A percentile compares a stretch with the other conserved stretches of the same genome.
Evolutionary conservation across 2,797 vertebrate genomes (phyloP).

Genomic region (Poeciliopsis turneri): DNA sequence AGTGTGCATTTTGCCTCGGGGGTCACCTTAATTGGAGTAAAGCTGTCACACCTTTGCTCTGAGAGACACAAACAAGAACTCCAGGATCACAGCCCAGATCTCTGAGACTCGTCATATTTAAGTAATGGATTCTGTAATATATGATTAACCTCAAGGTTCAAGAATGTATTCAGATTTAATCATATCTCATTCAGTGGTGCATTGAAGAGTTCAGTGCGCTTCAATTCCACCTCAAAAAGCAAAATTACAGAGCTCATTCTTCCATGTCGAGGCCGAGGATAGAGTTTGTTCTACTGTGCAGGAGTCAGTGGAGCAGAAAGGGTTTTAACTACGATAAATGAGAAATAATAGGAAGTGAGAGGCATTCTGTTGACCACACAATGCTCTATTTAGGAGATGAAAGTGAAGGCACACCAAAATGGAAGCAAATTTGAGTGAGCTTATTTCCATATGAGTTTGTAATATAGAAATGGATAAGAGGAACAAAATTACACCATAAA

Average conservation of each 20-base stretch:
- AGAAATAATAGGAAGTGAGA: conserved; percentile 45
- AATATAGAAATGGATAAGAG: neutral
- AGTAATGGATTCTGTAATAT: conserved; percentile 79
- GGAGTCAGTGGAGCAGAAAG: conserved; percentile 64
- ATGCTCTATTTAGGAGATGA: conserved; percentile 24
- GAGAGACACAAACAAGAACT: conserved; percentile 49
- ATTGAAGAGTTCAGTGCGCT: conserved; percentile 65
- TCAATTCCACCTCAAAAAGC: conserved; percentile 76
- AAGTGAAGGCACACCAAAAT: conserved; percentile 8
- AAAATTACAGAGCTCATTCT: conserved; percentile 70
- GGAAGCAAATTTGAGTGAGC: conserved; percentile 22
- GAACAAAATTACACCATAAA: conserved; percentile 2
- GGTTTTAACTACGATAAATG: conserved; percentile 53
- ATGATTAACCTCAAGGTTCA: conserved; percentile 77
- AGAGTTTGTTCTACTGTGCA: conserved; percentile 55
- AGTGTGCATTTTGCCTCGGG: conserved; percentile 15
- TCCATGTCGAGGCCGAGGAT: conserved; percentile 62
- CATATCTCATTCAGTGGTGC: conserved; percentile 65
- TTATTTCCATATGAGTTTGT: conserved; percentile 13
- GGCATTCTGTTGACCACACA: conserved; percentile 39
- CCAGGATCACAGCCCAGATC: conserved; percentile 62
- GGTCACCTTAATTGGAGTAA: conserved; percentile 41
- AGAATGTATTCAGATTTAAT: conserved; percentile 75
- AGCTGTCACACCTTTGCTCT: conserved; percentile 50
- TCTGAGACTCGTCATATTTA: conserved; percentile 72